phyloP scores from a whole-genome alignment of 2,797 vertebrate genomes.

The Pempheris klunzingeri region DNA sequence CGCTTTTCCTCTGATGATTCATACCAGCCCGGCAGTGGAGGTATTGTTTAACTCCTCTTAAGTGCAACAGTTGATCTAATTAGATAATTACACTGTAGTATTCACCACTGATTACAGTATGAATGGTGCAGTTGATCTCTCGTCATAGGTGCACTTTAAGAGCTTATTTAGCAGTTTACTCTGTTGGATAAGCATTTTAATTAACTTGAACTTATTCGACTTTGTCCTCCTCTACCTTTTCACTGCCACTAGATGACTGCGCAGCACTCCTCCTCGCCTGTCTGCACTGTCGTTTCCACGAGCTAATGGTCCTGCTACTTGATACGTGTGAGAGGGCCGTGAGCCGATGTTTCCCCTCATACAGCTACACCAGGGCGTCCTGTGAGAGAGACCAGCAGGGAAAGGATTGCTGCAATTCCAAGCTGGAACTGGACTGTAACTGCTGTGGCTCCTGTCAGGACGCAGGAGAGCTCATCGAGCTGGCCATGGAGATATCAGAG shows the following conservation, averaged over 20 bases:
- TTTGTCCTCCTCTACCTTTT: neutral
- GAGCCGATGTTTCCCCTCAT: constrained; percentile 86
- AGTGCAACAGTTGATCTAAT: neutral
- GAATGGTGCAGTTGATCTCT: neutral
- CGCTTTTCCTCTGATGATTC: constrained; percentile 77
- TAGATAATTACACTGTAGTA: neutral
- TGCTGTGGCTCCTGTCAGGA: constrained; percentile 89
- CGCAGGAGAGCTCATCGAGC: constrained; percentile 89
- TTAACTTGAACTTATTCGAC: neutral
- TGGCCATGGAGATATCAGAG: constrained; percentile 93
- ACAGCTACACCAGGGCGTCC: constrained; percentile 81
- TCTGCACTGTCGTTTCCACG: constrained; percentile 90
- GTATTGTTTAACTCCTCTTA: constrained; percentile 77
- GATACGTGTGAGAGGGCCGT: constrained; percentile 84
- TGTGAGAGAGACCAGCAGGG: constrained; percentile 68
- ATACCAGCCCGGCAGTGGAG: constrained; percentile 86
- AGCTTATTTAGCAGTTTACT: neutral
- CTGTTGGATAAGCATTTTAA: neutral
- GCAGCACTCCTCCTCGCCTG: constrained; percentile 90
- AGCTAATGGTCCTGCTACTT: constrained; percentile 88
- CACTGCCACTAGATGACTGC: constrained; percentile 86
- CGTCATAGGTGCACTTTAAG: neutral
- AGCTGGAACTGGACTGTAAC: constrained; percentile 88
- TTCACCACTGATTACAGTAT: constrained; percentile 4
- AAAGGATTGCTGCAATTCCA: constrained; percentile 85